A percentile compares a stretch with the other conserved stretches of the same genome.
Evolutionary conservation across 1,140 invertebrate genomes (phyloP).

Genomic region (Ceratina calcarata): DNA sequence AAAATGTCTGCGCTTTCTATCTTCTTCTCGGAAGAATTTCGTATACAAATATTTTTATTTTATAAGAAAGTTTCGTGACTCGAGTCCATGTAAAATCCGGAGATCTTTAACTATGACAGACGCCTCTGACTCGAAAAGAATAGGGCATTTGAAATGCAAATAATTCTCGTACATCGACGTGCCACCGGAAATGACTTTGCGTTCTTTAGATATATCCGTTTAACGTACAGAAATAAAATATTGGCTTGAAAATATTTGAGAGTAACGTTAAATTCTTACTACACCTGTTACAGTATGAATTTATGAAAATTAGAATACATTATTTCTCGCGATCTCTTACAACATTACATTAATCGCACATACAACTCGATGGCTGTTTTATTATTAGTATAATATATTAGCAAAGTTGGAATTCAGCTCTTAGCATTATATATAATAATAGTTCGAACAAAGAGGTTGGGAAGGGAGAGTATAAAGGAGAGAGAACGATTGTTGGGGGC

Average conservation of each 20-base stretch:
- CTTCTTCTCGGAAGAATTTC: not conserved
- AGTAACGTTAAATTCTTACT: no score
- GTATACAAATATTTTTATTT: not conserved
- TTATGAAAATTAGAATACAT: not conserved
- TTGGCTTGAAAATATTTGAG: not conserved
- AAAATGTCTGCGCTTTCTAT: not conserved
- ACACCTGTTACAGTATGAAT: no score
- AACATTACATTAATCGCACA: not conserved
- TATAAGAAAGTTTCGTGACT: no score
- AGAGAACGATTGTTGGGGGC: constrained; percentile 33
- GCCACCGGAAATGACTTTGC: constrained; percentile 29
- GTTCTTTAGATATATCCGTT: not conserved
- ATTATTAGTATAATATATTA: no score
- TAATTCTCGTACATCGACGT: constrained; percentile 11
- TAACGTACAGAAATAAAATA: not conserved
- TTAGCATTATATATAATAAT: not conserved
- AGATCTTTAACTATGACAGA: not conserved
- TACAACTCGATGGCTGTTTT: not conserved
- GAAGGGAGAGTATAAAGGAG: not conserved
- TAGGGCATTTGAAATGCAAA: constrained; percentile 29
- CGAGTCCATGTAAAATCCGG: not conserved
- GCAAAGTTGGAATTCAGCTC: no score
- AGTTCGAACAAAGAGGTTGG: not conserved
- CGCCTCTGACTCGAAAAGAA: not conserved
- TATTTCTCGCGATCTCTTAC: not conserved